Conservation (phyloP, 2,797 vertebrate genomes). For the Paguma larvata region DNA sequence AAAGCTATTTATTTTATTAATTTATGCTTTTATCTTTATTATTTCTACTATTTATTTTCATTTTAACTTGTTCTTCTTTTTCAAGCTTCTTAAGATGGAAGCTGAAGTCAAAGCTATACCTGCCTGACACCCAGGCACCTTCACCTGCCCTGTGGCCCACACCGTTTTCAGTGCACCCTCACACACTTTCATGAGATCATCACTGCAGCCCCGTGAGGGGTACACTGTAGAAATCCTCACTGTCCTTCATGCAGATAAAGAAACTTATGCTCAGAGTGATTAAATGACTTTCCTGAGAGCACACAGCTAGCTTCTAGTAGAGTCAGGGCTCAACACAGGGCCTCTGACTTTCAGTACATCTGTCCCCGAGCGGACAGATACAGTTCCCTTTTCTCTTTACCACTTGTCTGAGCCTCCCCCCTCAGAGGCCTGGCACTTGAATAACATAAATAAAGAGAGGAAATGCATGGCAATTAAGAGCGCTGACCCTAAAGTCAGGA, state of each 20-base stretch:
- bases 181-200: background rate
- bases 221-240: background rate
- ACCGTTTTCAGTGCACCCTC: too few species aligned
- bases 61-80: slow-evolving; percentile 43
- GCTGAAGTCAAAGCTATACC: background rate
- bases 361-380: background rate
- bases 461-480: background rate
- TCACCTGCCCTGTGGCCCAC: background rate
- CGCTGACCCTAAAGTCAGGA: background rate
- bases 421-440: background rate
- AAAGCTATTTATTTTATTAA: slow-evolving; percentile 13
- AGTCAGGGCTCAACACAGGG: background rate
- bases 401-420: background rate
- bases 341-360: background rate
- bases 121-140: background rate
- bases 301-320: background rate
- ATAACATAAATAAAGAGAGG: background rate
- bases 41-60: slow-evolving; percentile 18
- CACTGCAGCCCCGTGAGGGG: background rate
- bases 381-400: background rate
- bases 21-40: slow-evolving; percentile 34
- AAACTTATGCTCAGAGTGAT: background rate
- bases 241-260: background rate
- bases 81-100: slow-evolving; percentile 9
- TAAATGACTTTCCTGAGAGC: background rate